phyloP scores from a whole-genome alignment of 2,113 vertebrate species.

The Sorex fumeus region DNA sequence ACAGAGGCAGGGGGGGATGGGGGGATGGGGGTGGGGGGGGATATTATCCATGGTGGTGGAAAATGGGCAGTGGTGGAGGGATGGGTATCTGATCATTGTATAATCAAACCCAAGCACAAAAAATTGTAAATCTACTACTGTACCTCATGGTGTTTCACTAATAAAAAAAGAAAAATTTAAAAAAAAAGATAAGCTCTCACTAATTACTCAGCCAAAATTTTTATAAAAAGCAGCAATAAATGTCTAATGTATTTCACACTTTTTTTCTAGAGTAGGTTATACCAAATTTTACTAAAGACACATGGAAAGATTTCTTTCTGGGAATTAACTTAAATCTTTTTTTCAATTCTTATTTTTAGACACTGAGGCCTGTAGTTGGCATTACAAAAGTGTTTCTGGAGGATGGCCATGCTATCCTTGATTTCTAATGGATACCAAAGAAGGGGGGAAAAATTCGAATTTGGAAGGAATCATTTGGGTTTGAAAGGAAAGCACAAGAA shows the following conservation, averaged over 20 bases:
- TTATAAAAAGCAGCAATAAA: conserved; percentile 12
- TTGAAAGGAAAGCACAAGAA: conserved; percentile 63
- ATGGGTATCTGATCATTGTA: too few species aligned
- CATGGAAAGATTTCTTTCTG: conserved; percentile 71
- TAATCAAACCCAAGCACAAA: too few species aligned
- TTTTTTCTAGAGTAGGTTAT: conserved; percentile 23
- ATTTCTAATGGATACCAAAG: conserved; percentile 78
- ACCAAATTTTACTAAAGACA: conserved; percentile 61
- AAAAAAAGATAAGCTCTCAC: neutral
- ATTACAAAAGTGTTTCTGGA: conserved; percentile 78
- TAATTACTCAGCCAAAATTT: neutral
- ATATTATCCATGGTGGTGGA: too few species aligned
- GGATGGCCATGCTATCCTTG: conserved; percentile 51
- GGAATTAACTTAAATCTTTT: conserved; percentile 72
- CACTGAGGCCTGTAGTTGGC: conserved; percentile 49
- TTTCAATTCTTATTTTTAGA: conserved; percentile 78
- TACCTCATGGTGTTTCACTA: too few species aligned
- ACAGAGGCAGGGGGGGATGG: too few species aligned
- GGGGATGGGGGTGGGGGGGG: too few species aligned
- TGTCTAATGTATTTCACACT: conserved; percentile 46
- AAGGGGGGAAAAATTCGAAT: conserved; percentile 65
- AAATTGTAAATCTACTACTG: too few species aligned
- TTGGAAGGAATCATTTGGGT: conserved; percentile 71
- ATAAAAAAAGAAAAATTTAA: too few species aligned
- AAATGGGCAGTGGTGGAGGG: too few species aligned